Percentiles rank a stretch among this genome's conserved stretches.
These are phyloP conservation scores for Dolichomitus sp. DNA, from an alignment of 2,888 invertebrate genomes.

Conservation along the genomic window DNA sequence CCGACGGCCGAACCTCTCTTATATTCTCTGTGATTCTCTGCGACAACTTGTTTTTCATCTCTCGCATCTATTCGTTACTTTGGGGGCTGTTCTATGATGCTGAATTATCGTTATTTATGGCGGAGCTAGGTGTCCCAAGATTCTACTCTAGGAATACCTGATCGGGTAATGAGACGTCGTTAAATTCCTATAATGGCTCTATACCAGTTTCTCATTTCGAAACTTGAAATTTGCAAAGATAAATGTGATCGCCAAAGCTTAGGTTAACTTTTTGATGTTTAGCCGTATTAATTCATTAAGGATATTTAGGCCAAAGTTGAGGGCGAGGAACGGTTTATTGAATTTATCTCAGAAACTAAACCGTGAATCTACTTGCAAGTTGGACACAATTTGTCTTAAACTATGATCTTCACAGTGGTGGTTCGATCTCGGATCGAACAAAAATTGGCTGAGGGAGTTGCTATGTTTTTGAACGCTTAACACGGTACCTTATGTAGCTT, in stretches of 20 bases:
- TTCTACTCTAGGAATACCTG: conserved; percentile 3
- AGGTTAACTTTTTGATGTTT: background rate
- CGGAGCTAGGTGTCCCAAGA: conserved; percentile 22
- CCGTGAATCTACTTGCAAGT: no score
- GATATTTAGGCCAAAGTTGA: no score
- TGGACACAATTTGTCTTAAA: no score
- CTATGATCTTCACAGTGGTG: no score
- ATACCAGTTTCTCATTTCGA: conserved; percentile 47
- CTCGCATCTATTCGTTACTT: conserved; percentile 34
- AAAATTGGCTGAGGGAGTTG: no score
- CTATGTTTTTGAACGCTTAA: no score
- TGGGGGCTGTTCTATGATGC: conserved; percentile 26
- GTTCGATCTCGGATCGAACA: no score
- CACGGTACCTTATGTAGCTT: no score
- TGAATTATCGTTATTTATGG: conserved; percentile 45
- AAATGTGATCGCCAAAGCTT: background rate
- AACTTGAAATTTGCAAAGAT: conserved; percentile 23
- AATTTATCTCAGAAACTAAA: no score
- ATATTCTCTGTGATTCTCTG: conserved; percentile 23
- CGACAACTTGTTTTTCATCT: conserved; percentile 67
- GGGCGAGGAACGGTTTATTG: no score
- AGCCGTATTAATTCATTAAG: background rate
- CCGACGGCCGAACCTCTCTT: conserved; percentile 37
- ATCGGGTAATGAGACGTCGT: conserved; percentile 24
- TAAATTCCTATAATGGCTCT: conserved; percentile 1